Conservation (phyloP, 2,113 vertebrate genomes). For the Spheniscus mendiculus region DNA sequence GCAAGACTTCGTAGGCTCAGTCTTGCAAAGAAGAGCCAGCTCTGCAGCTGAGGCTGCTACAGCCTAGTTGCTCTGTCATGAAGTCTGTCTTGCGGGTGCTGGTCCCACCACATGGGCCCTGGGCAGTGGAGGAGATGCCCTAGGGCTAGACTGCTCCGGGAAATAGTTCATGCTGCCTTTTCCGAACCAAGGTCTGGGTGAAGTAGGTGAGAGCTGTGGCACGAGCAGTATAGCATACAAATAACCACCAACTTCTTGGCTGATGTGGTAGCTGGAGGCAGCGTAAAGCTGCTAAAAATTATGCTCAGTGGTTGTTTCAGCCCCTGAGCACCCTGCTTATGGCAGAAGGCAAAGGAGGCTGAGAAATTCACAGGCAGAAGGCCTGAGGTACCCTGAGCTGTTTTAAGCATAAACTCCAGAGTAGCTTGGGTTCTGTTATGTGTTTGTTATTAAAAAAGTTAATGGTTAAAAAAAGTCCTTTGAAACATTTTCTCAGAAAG, state of each 20-base stretch:
- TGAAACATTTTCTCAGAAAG: slow-evolving; percentile 22
- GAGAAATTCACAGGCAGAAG: neutral
- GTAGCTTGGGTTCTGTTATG: neutral
- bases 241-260: neutral
- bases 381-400: neutral
- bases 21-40: neutral
- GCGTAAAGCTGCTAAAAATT: neutral
- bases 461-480: slow-evolving; percentile 11
- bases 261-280: neutral
- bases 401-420: neutral
- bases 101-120: neutral
- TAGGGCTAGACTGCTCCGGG: neutral
- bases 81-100: neutral
- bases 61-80: neutral
- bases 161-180: neutral
- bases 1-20: neutral
- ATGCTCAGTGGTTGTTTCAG: neutral
- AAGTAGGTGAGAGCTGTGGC: neutral
- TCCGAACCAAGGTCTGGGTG: neutral
- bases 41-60: neutral
- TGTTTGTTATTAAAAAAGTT: slow-evolving; percentile 12
- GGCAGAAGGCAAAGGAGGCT: neutral
- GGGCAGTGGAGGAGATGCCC: neutral
- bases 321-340: neutral
- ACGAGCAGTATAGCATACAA: neutral